These are phyloP conservation scores for Melanotaenia duboulayi DNA, from an alignment of 2,113 vertebrate species.

Conservation along the genomic window DNA sequence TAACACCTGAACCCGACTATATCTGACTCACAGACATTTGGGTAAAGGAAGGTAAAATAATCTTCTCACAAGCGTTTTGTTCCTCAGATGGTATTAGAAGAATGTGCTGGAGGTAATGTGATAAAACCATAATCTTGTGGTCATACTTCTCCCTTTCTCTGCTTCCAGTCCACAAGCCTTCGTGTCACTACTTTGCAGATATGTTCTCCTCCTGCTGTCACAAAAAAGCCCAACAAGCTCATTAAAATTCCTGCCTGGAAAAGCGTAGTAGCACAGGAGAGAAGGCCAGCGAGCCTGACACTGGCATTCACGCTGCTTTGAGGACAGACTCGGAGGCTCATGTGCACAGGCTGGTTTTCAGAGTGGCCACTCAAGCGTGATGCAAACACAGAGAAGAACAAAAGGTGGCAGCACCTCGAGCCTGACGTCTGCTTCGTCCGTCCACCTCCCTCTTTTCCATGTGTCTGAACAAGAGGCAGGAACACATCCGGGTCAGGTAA, in stretches of 20 bases:
- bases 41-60: background rate
- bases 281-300: conserved; percentile 38
- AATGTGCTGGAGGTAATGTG: conserved; percentile 45
- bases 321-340: conserved; percentile 53
- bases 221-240: conserved; percentile 57
- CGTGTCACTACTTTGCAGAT: conserved; percentile 7
- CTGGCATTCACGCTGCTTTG: conserved; percentile 51
- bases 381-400: conserved; percentile 48
- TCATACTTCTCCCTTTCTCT: conserved; percentile 27
- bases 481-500: no score
- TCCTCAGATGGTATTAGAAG: conserved; percentile 37
- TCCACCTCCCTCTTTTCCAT: background rate
- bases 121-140: conserved; percentile 16
- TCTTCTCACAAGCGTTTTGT: conserved; percentile 17
- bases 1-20: background rate
- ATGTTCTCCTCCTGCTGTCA: conserved; percentile 58
- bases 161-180: conserved; percentile 5
- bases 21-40: conserved; percentile 30
- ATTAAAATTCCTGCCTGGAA: conserved; percentile 79
- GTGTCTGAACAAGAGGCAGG: no score
- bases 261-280: conserved; percentile 51
- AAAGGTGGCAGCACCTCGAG: conserved; percentile 57
- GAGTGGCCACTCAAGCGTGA: conserved; percentile 61
- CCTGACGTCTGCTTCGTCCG: background rate
- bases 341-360: no score